Conservation (phyloP, 2,888 invertebrate species). For the Lochmaea crataegi region DNA sequence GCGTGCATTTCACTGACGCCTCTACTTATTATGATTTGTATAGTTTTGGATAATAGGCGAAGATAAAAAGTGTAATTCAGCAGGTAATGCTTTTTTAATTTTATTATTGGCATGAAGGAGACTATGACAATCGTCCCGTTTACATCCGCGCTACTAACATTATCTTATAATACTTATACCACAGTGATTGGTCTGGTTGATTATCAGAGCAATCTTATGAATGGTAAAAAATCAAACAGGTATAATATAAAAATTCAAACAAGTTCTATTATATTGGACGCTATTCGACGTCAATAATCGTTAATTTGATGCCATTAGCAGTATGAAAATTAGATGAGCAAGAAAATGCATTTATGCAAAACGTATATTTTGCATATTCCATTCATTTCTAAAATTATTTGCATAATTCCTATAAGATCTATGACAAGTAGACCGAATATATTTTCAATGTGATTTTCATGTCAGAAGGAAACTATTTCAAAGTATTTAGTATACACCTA, state of each 20-base stretch:
- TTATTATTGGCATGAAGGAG: too few relatives aligned
- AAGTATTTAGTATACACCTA: too few relatives aligned
- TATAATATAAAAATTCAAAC: neutral
- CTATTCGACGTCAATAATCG: neutral
- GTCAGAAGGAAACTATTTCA: neutral
- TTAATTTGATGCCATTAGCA: neutral
- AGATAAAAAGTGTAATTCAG: too few relatives aligned
- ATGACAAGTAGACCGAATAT: neutral
- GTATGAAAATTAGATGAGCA: neutral
- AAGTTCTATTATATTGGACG: too few relatives aligned
- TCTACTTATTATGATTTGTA: too few relatives aligned
- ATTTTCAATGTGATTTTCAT: neutral
- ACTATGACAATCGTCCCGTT: too few relatives aligned
- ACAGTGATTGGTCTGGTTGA: too few relatives aligned
- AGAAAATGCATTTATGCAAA: neutral
- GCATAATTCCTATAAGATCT: neutral
- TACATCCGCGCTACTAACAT: too few relatives aligned
- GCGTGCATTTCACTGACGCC: too few relatives aligned
- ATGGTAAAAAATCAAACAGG: neutral
- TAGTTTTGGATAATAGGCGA: too few relatives aligned
- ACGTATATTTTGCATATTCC: neutral
- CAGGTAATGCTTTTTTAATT: too few relatives aligned
- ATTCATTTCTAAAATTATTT: neutral
- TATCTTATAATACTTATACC: too few relatives aligned
- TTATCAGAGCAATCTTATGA: neutral